Conservation (phyloP, 1,140 invertebrate species). For the Eupeodes corollae region DNA sequence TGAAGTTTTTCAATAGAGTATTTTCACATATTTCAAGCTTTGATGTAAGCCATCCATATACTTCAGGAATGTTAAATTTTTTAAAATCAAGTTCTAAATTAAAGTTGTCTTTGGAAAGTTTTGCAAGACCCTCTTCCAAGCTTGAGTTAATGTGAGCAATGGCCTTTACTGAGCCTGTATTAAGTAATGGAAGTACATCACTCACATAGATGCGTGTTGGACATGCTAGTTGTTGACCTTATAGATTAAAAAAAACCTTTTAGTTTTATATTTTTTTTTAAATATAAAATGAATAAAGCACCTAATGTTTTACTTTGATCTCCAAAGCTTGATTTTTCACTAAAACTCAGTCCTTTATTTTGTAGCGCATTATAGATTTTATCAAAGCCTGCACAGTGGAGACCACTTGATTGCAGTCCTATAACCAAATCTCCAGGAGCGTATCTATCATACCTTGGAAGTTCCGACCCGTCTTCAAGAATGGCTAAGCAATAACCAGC, state of each 20-base stretch:
- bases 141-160: conserved; percentile 94
- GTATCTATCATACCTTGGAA: conserved; percentile 57
- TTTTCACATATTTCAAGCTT: conserved; percentile 53
- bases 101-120: conserved; percentile 56
- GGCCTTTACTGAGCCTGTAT: conserved; percentile 64
- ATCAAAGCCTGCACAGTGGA: conserved; percentile 88
- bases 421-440: conserved; percentile 63
- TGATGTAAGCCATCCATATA: conserved; percentile 51
- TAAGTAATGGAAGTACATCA: conserved; percentile 61
- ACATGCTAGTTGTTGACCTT: conserved; percentile 59
- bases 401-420: conserved; percentile 67
- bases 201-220: conserved; percentile 88
- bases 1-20: conserved; percentile 80
- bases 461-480: conserved; percentile 56
- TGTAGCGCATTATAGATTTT: conserved; percentile 60
- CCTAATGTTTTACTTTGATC: conserved; percentile 6
- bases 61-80: conserved; percentile 60
- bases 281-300: neutral
- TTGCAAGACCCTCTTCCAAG: conserved; percentile 77
- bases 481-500: conserved; percentile 89
- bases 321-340: conserved; percentile 5
- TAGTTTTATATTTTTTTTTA: neutral
- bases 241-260: neutral
- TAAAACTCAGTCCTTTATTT: conserved; percentile 23
- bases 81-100: conserved; percentile 59